Base-by-base conservation (phyloP, 1,140 invertebrate genomes). In the Gonatopus flavifemur region DNA sequence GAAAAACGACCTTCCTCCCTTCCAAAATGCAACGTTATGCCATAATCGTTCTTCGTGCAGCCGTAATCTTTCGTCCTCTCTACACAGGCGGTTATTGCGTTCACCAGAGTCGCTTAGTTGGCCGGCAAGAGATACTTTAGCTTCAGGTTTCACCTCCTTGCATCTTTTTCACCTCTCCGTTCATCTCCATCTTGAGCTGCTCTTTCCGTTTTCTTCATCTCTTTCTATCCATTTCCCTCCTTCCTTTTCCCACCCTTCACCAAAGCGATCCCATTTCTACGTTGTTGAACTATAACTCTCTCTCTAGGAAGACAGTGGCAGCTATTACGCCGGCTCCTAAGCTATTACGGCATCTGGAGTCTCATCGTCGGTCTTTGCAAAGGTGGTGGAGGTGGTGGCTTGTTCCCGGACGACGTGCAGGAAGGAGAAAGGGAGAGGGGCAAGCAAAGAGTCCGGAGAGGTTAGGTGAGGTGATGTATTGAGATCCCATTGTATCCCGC, bases 401-500 rank as follows among this genome's bases (percentile, higher is more conserved):
- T 9, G 25, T n/a, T 31, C 47, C 16, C n/a, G 22, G 41, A 36
- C 19, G 39, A 30, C 21, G 46, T 24, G 21, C 30, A 46, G 45
- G 42, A 57, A 49, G 19, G 38, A 40, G 45, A 43, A 39, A 21
- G 31, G 13, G 33, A 20, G 57, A n/a, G 46, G 31, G 45, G 39
- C 40, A 32, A 7, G 13, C n/a, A 15, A 36, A 15, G 33, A 40
- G 20, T 33, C 35, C 28, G 28, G n/a, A n/a, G n/a, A 60, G 61
- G 66, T 72, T 76, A 76, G 69, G 64, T 60, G 64, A 77, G 71
- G 74, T 78, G 76, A 77, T 78, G 76, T 76, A 78, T 78, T 78
- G 76, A 78, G 75, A 78, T 77, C 74, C 75, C 74, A 78, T 77
- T 77, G 74, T 78, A 77, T 76, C 74, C n/a, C 74, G 61, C 57